phyloP scores from a whole-genome alignment of 2,888 invertebrate genomes.

The Harpagoxenus sublaevis region DNA sequence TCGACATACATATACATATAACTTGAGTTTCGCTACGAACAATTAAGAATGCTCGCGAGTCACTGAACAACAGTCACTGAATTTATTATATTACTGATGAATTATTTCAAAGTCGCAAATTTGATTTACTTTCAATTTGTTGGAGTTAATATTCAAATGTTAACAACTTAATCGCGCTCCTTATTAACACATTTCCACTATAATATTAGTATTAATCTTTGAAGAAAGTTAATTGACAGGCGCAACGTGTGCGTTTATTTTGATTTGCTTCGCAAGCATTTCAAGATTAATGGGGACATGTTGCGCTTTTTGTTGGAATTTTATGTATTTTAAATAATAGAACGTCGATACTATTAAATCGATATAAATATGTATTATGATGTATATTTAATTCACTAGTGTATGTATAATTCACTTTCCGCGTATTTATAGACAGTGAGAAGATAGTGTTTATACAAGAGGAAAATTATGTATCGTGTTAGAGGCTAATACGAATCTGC shows the following conservation, averaged over 20 bases:
- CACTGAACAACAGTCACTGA: background rate
- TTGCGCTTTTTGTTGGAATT: background rate
- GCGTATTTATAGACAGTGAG: background rate
- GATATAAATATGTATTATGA: constrained; percentile 2
- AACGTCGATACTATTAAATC: background rate
- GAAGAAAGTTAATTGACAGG: background rate
- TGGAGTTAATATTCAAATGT: background rate
- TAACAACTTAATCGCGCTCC: background rate
- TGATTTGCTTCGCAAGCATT: background rate
- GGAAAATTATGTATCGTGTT: background rate
- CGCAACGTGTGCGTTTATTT: constrained; percentile 4
- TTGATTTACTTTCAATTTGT: background rate
- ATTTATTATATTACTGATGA: background rate
- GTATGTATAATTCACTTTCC: constrained; percentile 2
- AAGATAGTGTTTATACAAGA: constrained; percentile 10
- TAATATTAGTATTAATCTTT: background rate
- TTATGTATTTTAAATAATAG: constrained; percentile 6
- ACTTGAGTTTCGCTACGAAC: background rate
- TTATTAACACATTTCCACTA: background rate
- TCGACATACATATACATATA: background rate
- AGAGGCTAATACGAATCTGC: constrained; percentile 8
- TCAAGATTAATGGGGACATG: background rate
- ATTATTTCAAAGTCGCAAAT: background rate
- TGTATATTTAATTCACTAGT: constrained; percentile 19
- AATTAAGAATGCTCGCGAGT: background rate